These are phyloP conservation scores for Thamnophis elegans DNA, from an alignment of 2,797 vertebrate genomes.

Conservation along the genomic window DNA sequence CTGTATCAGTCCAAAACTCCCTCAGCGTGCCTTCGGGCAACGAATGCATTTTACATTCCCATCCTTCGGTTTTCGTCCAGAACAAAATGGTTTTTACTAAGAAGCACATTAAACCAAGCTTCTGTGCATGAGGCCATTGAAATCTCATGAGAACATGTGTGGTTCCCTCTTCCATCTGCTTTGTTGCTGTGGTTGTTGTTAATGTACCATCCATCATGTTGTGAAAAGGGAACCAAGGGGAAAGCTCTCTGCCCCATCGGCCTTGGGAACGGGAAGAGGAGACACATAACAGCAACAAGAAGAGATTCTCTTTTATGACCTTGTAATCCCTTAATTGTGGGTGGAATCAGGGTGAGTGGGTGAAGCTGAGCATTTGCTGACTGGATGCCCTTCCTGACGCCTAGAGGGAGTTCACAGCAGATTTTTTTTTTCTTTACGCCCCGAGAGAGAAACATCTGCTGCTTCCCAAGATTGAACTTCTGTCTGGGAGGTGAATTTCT, in stretches of 20 bases:
- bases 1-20: not conserved
- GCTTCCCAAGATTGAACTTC: too few species aligned
- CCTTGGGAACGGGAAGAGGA: not conserved
- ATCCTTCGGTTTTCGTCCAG: not conserved
- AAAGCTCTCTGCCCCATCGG: not conserved
- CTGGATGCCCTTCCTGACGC: too few species aligned
- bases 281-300: not conserved
- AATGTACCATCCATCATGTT: not conserved
- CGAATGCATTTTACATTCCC: not conserved
- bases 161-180: not conserved
- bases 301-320: not conserved
- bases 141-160: not conserved
- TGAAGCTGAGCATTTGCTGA: too few species aligned
- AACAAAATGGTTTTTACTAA: not conserved
- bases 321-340: not conserved
- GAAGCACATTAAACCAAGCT: not conserved
- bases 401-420: too few species aligned
- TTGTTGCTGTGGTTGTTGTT: not conserved
- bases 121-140: not conserved
- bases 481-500: too few species aligned
- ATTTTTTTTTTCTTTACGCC: too few species aligned
- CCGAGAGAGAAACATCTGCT: too few species aligned
- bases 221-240: not conserved
- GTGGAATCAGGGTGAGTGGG: not conserved
- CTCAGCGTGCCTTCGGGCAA: not conserved